These are phyloP conservation scores for Helogale parvula DNA, from an alignment of 2,113 vertebrate species.

Conservation along the genomic window DNA sequence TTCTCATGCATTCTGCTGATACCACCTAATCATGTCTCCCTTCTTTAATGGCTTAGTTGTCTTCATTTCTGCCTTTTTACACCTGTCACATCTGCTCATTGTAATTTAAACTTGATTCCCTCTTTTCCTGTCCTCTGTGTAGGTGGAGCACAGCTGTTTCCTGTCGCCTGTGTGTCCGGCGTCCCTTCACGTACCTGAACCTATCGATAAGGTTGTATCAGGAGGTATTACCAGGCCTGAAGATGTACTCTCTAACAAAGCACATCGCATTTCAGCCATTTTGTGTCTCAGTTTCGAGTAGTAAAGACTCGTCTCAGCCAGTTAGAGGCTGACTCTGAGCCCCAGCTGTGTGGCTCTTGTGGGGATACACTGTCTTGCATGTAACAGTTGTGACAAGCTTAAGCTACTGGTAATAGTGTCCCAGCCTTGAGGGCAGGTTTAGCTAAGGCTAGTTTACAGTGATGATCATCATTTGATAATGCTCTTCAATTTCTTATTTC, in stretches of 20 bases:
- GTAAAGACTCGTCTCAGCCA: conserved; percentile 39
- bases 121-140: conserved; percentile 44
- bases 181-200: conserved; percentile 69
- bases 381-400: conserved; percentile 63
- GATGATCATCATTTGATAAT: conserved; percentile 48
- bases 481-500: conserved; percentile 67
- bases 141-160: conserved; percentile 71
- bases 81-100: conserved; percentile 34
- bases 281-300: conserved; percentile 22
- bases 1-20: neutral
- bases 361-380: neutral
- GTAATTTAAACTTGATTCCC: conserved; percentile 28
- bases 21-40: neutral
- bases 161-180: conserved; percentile 36
- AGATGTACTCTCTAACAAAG: conserved; percentile 39
- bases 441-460: conserved; percentile 37
- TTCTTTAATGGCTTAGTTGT: neutral
- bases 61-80: conserved; percentile 49
- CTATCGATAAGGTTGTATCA: neutral
- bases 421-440: conserved; percentile 48
- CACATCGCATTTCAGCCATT: conserved; percentile 16
- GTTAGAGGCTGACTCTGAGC: conserved; percentile 25
- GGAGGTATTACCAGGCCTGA: conserved; percentile 31
- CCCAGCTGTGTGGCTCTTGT: conserved; percentile 44
- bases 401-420: conserved; percentile 57